Percentiles rank a stretch among this genome's conserved stretches.
Evolutionary conservation across 2,888 invertebrate genomes (phyloP).

Genomic region (Drosophila parthenogenetica): DNA sequence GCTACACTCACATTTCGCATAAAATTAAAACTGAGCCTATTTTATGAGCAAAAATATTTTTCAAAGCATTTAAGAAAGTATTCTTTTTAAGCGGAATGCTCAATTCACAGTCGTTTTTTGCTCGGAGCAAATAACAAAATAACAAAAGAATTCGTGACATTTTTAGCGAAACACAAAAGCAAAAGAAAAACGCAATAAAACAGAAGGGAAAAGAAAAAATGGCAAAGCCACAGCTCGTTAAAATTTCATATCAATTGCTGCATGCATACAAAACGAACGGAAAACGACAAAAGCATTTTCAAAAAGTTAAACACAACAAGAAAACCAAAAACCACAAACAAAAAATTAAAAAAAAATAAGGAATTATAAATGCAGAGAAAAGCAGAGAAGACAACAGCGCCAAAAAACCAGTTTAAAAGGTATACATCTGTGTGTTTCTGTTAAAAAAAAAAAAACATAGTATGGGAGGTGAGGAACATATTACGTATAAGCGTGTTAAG

Average conservation of each 20-base stretch:
- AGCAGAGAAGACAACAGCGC: constrained; percentile 2
- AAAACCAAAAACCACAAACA: constrained; percentile 31
- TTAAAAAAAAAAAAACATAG: constrained; percentile 1
- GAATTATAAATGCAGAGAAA: constrained; percentile 65
- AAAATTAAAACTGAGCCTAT: not conserved
- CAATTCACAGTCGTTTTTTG: not conserved
- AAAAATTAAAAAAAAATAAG: constrained; percentile 28
- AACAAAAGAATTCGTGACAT: constrained; percentile 55
- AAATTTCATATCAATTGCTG: constrained; percentile 69
- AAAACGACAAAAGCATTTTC: constrained; percentile 24
- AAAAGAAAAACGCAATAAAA: constrained; percentile 23
- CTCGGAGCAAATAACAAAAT: constrained; percentile 33
- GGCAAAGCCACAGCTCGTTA: constrained; percentile 69
- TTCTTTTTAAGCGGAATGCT: not conserved
- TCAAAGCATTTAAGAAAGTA: not conserved
- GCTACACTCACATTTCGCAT: too few relatives aligned
- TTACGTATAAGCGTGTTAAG: constrained; percentile 33
- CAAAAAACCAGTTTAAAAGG: constrained; percentile 7
- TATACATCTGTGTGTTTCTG: constrained; percentile 8
- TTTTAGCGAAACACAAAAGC: constrained; percentile 38
- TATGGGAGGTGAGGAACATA: constrained; percentile 22
- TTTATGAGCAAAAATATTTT: not conserved
- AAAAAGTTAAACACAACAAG: constrained; percentile 47
- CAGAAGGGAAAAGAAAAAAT: constrained; percentile 31
- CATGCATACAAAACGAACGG: constrained; percentile 43